Evolutionary conservation across 2,888 invertebrate species (phyloP), one percentile per base, ranked within the genome.

Genomic region (Ectropis crepuscularia): DNA sequence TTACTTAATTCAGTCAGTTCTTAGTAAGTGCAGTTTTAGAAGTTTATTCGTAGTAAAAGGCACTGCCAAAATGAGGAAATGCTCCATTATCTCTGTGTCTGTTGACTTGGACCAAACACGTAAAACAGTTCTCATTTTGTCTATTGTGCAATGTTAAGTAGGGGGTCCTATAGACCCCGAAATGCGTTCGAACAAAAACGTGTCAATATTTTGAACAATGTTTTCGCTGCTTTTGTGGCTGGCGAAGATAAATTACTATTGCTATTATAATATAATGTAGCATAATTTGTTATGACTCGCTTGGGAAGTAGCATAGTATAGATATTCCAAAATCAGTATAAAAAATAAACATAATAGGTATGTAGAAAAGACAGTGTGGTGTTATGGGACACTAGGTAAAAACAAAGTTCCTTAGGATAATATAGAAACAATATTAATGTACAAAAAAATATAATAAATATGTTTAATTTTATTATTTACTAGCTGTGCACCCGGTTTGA

Each of bases 121-220:
- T 46, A 57, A 47, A 76, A 76, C 64, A 73, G 74, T 75, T 74
- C 73, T 71, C 74, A 78, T 81, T 76, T 75, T 80, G 79, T 78
- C 79, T 77, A 88, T 87, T 86, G 86, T 88, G 79, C 77, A 78
- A 82, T 77, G 81, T 83, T 86, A 87, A 87, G 87, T 88, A 86
- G 82, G 86, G 86, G 89, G 90, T 90, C 87, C 72, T 67, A 72
- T 67, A 72, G 81, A 85, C 87, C 86, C 87, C 77, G 75, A 73
- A 77, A 76, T 70, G 73, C 68, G 65, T 74, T 80, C 76, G 78
- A 81, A 88, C 85, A 90, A 90, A 90, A 90, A 90, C 86, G 86
- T 87, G 90, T 92, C 90, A 92, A 92, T 92, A 89, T 89, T 90
- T 82, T 88, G 90, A 85, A 92, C 90, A 91, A 88, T 88, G 83